Evolutionary conservation across 2,797 vertebrate species (phyloP).

Genomic region (Bucorvus abyssinicus): DNA sequence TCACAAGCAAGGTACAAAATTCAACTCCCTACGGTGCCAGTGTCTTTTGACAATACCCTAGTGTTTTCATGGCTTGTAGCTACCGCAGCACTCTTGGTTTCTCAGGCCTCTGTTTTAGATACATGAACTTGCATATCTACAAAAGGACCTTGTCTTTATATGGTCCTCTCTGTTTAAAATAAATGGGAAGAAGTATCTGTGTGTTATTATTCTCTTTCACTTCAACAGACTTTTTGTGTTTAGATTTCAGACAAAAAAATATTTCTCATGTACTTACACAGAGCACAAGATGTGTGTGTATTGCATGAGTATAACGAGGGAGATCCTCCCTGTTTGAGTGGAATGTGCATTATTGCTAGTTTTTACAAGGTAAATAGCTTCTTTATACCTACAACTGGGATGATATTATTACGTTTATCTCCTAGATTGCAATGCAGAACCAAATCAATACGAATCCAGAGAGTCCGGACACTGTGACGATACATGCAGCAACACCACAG

Average conservation of each 20-base stretch:
- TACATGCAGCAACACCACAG: slow-evolving; percentile 84
- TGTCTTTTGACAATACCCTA: neutral
- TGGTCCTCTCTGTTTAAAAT: neutral
- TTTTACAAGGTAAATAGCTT: neutral
- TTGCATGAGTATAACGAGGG: neutral
- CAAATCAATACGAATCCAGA: slow-evolving; percentile 90
- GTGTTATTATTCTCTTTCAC: neutral
- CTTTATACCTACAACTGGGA: neutral
- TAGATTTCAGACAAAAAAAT: neutral
- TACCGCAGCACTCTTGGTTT: neutral
- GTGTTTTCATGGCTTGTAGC: neutral
- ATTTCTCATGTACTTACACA: neutral
- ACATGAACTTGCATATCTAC: neutral
- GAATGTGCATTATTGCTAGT: neutral
- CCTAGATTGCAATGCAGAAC: slow-evolving; percentile 88
- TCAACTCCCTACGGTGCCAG: neutral
- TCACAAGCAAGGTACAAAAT: neutral
- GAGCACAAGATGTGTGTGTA: neutral
- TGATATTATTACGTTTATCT: slow-evolving; percentile 15
- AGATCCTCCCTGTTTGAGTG: neutral
- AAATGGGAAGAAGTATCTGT: neutral
- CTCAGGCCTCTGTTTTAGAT: neutral
- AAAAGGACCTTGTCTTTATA: neutral
- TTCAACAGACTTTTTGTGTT: neutral
- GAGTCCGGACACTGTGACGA: slow-evolving; percentile 86